Base-by-base conservation (phyloP, 2,888 invertebrate species). In the Furcula furcula region DNA sequence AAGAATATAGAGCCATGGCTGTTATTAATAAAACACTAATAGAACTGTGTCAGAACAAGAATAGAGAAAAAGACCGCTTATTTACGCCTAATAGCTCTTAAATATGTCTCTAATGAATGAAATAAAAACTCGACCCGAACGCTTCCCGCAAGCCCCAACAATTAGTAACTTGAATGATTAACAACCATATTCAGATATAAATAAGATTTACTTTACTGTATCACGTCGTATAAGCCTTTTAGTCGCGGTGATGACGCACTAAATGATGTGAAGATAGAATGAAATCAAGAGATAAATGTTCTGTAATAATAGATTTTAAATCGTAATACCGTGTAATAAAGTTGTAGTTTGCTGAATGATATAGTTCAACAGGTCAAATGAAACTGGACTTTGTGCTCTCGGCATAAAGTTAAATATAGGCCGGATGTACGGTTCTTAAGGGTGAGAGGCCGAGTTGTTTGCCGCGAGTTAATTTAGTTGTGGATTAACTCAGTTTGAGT, bases 401-500 rank as follows among this genome's bases (percentile, higher is more conserved):
- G 11, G 25, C 10, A 30, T 66, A 77, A 52, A 62, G 76, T 66
- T 42, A 52, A 45, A 63, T 65, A 60, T 75, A 31, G 52, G 25
- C 33, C 45, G 60, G 32, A 12, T 10, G 27, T 19, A 37, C 27
- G 31, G 31, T 40, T 34, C 52, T 72, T 75, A 75, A 73, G 77
- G 80, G 78, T 61, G 68, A 59, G 62, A 56, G 61, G 5, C 9
- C 65, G 72, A 45, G 42, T 56, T 56, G 56, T 77, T 80, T 81
- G 76, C 70, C 59, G 65, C 65, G 73, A 80, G 84, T 82, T 85
- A 86, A 86, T 86, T 85, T 85, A 80, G 86, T 84, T 84, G 78
- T 64, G 79, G 83, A 85, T 85, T 81, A 85, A 82, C 75, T 81
- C 72, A 66, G 76, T 80, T 76, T 76, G 80, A 81, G 76, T 82